These are phyloP conservation scores for Coregonus ussuriensis DNA, from an alignment of 2,797 vertebrate genomes.

Conservation along the genomic window DNA sequence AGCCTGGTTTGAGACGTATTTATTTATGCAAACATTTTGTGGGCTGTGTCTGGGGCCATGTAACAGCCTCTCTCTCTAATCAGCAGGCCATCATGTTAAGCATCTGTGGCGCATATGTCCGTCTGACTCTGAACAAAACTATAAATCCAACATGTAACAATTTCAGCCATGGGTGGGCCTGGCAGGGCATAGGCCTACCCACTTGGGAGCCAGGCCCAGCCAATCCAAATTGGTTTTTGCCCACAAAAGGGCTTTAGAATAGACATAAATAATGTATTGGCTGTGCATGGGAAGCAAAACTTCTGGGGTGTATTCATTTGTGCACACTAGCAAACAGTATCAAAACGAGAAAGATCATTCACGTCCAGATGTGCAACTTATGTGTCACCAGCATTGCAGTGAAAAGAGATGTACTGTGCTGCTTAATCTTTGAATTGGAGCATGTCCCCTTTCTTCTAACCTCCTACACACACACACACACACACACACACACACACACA, in stretches of 20 bases:
- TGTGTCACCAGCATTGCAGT: not conserved
- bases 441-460: slow-evolving; percentile 18
- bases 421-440: not conserved
- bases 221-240: not conserved
- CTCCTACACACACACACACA: not conserved
- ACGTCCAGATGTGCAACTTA: slow-evolving; percentile 11
- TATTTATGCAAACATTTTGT: slow-evolving; percentile 10
- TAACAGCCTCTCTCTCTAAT: slow-evolving; percentile 29
- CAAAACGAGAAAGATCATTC: not conserved
- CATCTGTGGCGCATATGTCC: slow-evolving; percentile 54
- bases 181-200: too few species aligned
- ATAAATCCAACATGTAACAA: too few species aligned
- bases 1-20: not conserved
- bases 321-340: not conserved
- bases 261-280: not conserved
- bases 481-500: too few species aligned
- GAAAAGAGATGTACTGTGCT: not conserved
- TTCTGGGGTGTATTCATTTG: not conserved
- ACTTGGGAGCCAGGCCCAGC: not conserved
- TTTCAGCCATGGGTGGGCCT: not conserved
- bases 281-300: not conserved
- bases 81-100: slow-evolving; percentile 9
- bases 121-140: slow-evolving; percentile 13
- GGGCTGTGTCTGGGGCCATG: slow-evolving; percentile 11
- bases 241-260: too few species aligned